These are phyloP conservation scores for Scelioninae gen. 1 DNA, from an alignment of 2,888 invertebrate genomes.

Conservation along the genomic window DNA sequence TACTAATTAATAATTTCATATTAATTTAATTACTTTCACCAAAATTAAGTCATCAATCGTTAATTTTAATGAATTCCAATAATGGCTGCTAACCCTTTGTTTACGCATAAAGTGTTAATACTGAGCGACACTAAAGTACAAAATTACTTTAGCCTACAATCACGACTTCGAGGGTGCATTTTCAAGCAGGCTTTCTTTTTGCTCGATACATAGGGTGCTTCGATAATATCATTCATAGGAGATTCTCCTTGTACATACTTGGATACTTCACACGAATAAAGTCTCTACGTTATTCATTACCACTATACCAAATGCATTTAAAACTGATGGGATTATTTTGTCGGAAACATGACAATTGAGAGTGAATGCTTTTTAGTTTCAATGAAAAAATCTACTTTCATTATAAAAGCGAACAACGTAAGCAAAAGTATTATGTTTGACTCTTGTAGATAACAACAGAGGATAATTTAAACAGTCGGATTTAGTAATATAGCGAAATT, in stretches of 20 bases:
- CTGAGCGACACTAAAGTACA: conserved; percentile 71
- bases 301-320: conserved; percentile 21
- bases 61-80: conserved; percentile 77
- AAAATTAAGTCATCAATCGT: conserved; percentile 1
- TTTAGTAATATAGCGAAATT: too few relatives aligned
- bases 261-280: conserved; percentile 29
- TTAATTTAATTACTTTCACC: neutral
- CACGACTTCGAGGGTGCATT: conserved; percentile 75
- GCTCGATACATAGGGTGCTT: conserved; percentile 60
- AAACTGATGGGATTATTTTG: conserved; percentile 29
- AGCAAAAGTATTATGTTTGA: too few relatives aligned
- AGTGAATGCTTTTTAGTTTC: neutral
- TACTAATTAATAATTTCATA: neutral
- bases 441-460: too few relatives aligned
- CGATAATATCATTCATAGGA: conserved; percentile 76
- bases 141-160: conserved; percentile 77
- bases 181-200: conserved; percentile 71
- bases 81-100: conserved; percentile 74
- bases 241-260: conserved; percentile 61
- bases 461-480: too few relatives aligned
- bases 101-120: conserved; percentile 75
- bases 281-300: conserved; percentile 42
- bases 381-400: too few relatives aligned
- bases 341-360: neutral
- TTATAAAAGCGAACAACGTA: too few relatives aligned